Base-by-base conservation (phyloP, 1,140 invertebrate genomes). In the Lordiphosa clarofinis region DNA sequence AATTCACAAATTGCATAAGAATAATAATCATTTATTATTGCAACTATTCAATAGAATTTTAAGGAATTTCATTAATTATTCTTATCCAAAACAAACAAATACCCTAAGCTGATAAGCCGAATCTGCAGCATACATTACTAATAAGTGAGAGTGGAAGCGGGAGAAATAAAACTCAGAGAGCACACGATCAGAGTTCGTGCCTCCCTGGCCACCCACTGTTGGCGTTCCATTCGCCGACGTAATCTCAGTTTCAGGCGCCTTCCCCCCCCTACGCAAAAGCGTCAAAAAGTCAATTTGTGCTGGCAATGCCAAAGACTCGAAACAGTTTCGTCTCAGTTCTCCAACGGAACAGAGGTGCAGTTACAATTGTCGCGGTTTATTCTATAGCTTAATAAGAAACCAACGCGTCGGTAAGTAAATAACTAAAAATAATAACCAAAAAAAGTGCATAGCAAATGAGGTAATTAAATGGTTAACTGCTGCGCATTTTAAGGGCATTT, bases 271-370 rank as follows among this genome's bases (percentile, higher is more conserved):
- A 2, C 21, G 21, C 21, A 24, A 24, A 24, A 24, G 6, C 21
- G 21, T 5, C 21, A 6, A 24, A 46, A 46, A 81, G 76, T 58
- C 37, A 50, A 81, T 44, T 43, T 81, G 67, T 59, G 63, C 59
- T 56, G 62, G 62, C 72, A 58, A 52, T 53, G 58, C 50, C 53
- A 57, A 52, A 36, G 35, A 39, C 46, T 43, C 5, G 47, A 71
- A 62, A 62, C 75, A 79, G 75, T 81, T 79, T 44, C 61, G 43
- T 54, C 58, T 53, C 76, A 84, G 58, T 56, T 76, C 72, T 84
- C 62, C 53, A 61, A 60, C 72, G 58, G 47, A 64, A 56, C 56
- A 59, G 37, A 72, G 37, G 56, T 63, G 48, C 58, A 59, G 24
- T 46, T 31, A 13, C 21, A 24, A 43, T 11, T 28, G 28, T 44